These are phyloP conservation scores for Capreolus pygargus DNA, from an alignment of 2,113 vertebrate genomes.

Conservation along the genomic window DNA sequence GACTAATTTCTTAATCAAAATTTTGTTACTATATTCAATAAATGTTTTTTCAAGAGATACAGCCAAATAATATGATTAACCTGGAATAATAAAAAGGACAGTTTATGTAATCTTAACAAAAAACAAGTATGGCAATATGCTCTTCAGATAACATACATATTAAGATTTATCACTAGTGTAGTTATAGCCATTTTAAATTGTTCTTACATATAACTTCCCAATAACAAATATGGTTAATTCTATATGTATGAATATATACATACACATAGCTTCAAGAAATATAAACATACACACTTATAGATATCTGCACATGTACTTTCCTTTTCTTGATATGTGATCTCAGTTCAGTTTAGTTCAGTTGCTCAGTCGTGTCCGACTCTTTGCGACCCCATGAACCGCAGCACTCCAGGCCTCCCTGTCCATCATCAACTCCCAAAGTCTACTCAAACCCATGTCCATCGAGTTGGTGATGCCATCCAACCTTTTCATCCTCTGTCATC, in stretches of 20 bases:
- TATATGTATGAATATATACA: background rate
- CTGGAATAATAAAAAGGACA: background rate
- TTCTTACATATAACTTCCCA: background rate
- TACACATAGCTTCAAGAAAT: background rate
- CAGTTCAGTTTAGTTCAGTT: too few species aligned
- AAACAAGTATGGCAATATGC: background rate
- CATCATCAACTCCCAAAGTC: too few species aligned
- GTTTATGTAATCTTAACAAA: background rate
- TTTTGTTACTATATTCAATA: background rate
- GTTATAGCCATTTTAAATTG: background rate
- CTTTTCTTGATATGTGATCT: background rate
- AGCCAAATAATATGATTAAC: background rate
- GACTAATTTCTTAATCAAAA: background rate
- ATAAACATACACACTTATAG: too few species aligned
- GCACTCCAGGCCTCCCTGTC: too few species aligned
- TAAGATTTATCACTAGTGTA: background rate
- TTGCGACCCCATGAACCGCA: too few species aligned
- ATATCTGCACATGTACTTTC: background rate
- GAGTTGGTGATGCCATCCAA: too few species aligned
- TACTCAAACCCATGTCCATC: too few species aligned
- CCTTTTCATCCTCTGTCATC: too few species aligned
- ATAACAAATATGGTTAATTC: background rate
- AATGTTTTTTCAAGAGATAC: background rate
- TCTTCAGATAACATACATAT: background rate
- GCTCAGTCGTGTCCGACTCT: too few species aligned